Evolutionary conservation across 2,888 invertebrate species (phyloP).

Genomic region (Papilio protenor): DNA sequence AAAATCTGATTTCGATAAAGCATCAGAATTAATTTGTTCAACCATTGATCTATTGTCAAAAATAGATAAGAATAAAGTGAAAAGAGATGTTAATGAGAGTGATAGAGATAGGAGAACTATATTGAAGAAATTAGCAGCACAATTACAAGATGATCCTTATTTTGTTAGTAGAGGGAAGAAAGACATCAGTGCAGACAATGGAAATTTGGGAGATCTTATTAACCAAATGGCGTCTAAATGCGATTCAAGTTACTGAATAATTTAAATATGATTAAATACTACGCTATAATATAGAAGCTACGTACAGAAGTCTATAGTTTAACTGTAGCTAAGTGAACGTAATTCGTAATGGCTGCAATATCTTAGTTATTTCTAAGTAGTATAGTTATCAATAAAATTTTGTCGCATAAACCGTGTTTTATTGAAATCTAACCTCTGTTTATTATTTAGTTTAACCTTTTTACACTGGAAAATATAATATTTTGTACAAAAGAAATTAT

Average conservation of each 20-base stretch:
- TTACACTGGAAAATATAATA: too few species aligned
- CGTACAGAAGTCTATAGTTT: constrained; percentile 42
- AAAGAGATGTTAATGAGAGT: constrained; percentile 66
- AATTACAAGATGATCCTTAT: constrained; percentile 76
- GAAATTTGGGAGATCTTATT: constrained; percentile 64
- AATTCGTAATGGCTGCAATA: constrained; percentile 37
- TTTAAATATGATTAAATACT: neutral
- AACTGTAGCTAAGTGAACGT: constrained; percentile 13
- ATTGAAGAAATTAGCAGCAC: constrained; percentile 74
- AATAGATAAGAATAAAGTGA: constrained; percentile 60
- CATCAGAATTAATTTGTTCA: constrained; percentile 71
- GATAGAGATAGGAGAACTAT: constrained; percentile 73
- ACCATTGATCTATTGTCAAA: constrained; percentile 62
- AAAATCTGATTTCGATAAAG: constrained; percentile 60
- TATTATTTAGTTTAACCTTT: too few species aligned
- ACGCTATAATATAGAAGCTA: constrained; percentile 17
- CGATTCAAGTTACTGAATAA: constrained; percentile 51
- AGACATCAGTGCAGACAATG: constrained; percentile 54
- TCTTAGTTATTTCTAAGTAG: constrained; percentile 30
- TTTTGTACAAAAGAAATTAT: too few species aligned
- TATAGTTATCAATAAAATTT: constrained; percentile 44
- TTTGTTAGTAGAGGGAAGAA: constrained; percentile 78
- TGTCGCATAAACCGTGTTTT: constrained; percentile 21
- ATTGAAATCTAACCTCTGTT: neutral
- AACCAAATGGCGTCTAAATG: constrained; percentile 67